Evolutionary conservation across 2,797 vertebrate species (phyloP), one percentile per base, ranked within the genome.

Genomic region (Rhyacichthys aspro): DNA sequence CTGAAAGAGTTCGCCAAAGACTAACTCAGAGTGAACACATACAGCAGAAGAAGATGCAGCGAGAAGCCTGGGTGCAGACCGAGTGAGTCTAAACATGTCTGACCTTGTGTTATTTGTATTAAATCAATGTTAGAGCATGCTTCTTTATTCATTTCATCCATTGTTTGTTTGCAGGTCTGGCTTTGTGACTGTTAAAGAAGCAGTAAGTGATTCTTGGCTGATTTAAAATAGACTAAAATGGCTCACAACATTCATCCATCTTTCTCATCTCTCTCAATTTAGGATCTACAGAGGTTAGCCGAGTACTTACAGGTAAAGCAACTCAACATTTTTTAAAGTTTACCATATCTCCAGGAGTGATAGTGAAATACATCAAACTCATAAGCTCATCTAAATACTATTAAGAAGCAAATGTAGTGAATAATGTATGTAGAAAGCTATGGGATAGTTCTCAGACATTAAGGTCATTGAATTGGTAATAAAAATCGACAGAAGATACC

Each of bases 271-370:
- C 46, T 78, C 6, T 33, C 36, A 44, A 41, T 11, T 69, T 11
- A 94, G 93, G 91, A 93, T 45, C 19, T 94, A 64, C 81, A 88
- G 63, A 80, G 55, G 59, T 71, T 94, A 48, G 82, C 87, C 1
- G 86, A 86, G 38, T 92, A 89, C 81, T 76, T 94, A 74, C 82
- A 93, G 90, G 93, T 93, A 90, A 79, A 57, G 7, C 8, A 52
- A 55, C 3, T 15, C 7, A 19, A 3, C 3, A 28, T 28, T 28
- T 28, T 28, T 43, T 37, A 14, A 38, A 49, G 1, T 39, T 8
- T 15, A 59, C n/a, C 8, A 19, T 28, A 28, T 28, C 7, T 28
- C 7, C 7, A 28, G 3, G 23, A 23, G 19, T 5, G 5, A 5
- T 23, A 5, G 2, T 23, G 19, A 28, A 28, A 28, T 5, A 28